Evolutionary conservation across 1,140 invertebrate genomes (phyloP), one percentile per base, ranked within the genome.

Genomic region (Sinonovacula constricta): DNA sequence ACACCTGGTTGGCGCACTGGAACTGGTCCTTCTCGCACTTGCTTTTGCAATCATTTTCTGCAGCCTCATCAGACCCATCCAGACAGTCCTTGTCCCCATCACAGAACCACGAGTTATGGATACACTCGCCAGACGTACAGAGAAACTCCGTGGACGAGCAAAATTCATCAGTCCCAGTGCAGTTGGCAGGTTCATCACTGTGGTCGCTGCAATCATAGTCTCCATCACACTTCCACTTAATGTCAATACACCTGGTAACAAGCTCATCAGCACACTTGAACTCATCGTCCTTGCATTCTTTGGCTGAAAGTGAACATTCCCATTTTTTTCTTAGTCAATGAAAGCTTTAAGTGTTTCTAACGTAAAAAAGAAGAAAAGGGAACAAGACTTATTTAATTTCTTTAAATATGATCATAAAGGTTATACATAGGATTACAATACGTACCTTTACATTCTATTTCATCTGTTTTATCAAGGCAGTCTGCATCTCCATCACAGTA

Each of bases 401-500:
- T n/a, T n/a, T n/a, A n/a, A n/a, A n/a, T n/a, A n/a, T n/a, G n/a
- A n/a, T n/a, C n/a, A n/a, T n/a, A n/a, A n/a, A n/a, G n/a, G n/a
- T n/a, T n/a, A n/a, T n/a, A n/a, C n/a, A n/a, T n/a, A n/a, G n/a
- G n/a, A n/a, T n/a, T n/a, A n/a, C n/a, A n/a, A n/a, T 5, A 81
- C 67, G 15, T 66, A 80, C 78, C 30, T 36, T 10, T 45, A 66
- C 81, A 83, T 31, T 68, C 49, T n/a, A 79, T 72, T 91, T 99
- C 98, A 90, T 99, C 98, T n/a, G 96, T 96, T 0, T 96, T 96
- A 89, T 98, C 96, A 0, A 97, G 95, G 91, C 97, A 98, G 87
- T 98, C 97, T 0, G 95, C 95, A 90, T 98, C 97, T 0, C 97
- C 96, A 89, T 99, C 97, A 89, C 97, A 99, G 0, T 98, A 91